Conservation (phyloP, 2,888 invertebrate genomes). For the Pristionchus exspectatus region DNA sequence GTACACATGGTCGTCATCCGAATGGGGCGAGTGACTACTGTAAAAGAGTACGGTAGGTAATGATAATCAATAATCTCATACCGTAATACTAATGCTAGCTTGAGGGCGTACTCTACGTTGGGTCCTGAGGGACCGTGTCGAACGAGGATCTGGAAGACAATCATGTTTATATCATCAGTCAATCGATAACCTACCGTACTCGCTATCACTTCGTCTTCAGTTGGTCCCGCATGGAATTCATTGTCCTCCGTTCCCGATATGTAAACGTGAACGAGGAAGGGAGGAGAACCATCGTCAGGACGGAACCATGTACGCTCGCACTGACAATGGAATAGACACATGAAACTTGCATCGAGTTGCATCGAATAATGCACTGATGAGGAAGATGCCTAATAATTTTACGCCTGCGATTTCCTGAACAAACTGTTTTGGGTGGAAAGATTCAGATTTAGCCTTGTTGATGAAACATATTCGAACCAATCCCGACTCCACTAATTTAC, state of each 20-base stretch:
- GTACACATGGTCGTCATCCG: slow-evolving; percentile 42
- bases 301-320: slow-evolving; percentile 13
- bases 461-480: neutral
- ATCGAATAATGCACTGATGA: too few species aligned
- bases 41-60: neutral
- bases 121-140: slow-evolving; percentile 89
- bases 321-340: too few species aligned
- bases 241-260: slow-evolving; percentile 46
- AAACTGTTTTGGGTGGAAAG: neutral
- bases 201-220: slow-evolving; percentile 53
- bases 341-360: too few species aligned
- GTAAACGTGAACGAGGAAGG: slow-evolving; percentile 38
- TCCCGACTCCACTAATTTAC: neutral
- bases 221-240: slow-evolving; percentile 55
- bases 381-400: too few species aligned
- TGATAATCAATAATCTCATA: neutral
- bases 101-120: slow-evolving; percentile 92
- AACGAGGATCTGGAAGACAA: slow-evolving; percentile 84
- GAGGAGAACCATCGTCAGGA: slow-evolving; percentile 40
- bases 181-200: slow-evolving; percentile 42
- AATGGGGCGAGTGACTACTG: slow-evolving; percentile 51
- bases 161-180: neutral
- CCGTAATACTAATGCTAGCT: slow-evolving; percentile 70
- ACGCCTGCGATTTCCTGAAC: too few species aligned
- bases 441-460: neutral